Percentiles rank a stretch among this genome's conserved stretches.
Evolutionary conservation across 2,113 vertebrate species (phyloP).

Genomic region (Nesoenas mayeri): DNA sequence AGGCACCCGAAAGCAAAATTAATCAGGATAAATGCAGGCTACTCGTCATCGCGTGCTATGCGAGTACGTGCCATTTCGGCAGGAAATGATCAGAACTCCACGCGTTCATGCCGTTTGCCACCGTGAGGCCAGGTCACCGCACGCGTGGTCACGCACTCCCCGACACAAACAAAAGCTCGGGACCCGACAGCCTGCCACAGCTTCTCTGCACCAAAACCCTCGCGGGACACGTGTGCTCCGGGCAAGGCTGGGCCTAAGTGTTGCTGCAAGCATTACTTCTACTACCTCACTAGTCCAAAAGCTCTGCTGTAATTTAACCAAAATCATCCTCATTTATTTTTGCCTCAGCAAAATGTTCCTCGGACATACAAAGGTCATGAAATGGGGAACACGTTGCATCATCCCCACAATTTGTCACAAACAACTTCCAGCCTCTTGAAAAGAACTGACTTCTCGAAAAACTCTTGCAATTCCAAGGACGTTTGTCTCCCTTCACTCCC

Average conservation of each 20-base stretch:
- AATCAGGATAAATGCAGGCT: neutral
- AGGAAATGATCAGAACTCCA: neutral
- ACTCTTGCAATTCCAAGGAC: neutral
- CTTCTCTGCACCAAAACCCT: neutral
- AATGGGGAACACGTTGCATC: rapidly evolving
- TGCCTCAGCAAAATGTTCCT: neutral
- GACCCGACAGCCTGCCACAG: neutral
- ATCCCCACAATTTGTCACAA: neutral
- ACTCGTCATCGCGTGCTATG: rapidly evolving
- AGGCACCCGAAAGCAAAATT: neutral
- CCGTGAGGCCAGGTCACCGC: neutral
- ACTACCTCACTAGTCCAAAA: too few species aligned
- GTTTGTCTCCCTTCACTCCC: neutral
- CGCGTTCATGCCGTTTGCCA: neutral
- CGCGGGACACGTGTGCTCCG: rapidly evolving
- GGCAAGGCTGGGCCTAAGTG: neutral
- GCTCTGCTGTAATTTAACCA: too few species aligned
- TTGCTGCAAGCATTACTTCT: neutral
- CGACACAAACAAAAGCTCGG: neutral
- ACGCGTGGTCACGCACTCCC: neutral
- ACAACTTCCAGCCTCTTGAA: neutral
- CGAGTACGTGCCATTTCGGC: neutral
- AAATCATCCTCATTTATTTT: too few species aligned
- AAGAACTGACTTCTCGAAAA: neutral
- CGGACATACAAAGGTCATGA: rapidly evolving